Evolutionary conservation across 2,113 vertebrate genomes (phyloP), one percentile per base, ranked within the genome.

Genomic region (Hypanus sabinus): DNA sequence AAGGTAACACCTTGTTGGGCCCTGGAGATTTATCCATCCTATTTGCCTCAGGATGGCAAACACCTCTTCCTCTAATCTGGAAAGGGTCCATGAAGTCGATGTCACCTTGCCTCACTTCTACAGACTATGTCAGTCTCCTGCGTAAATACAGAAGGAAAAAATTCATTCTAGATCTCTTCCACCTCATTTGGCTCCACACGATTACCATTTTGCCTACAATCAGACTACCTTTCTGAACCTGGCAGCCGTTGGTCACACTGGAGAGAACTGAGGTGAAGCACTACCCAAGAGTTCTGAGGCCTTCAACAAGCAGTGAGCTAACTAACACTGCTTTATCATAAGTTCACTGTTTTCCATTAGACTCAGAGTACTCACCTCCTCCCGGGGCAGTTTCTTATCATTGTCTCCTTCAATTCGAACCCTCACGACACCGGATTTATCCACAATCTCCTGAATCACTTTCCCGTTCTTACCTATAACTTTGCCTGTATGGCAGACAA

Each of bases 401-500:
- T 97, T 98, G 96, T 98, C 98, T 57, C 98, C 98, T 95, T 99
- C 98, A 27, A 99, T 98, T 94, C 98, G 96, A 93, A 99, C 98
- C 0, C 98, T 97, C 94, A 99, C 98, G 95, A 99, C 98, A 5
- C 98, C 98, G 0, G 98, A 99, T 95, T 99, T 99, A 96, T 99
- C 98, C 95, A 98, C 98, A 14, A 99, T 98, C 95, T 99, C 98
- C 95, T 99, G 98, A 95, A 99, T 99, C 96, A 98, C 98, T 97
- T 98, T 98, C 87, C 98, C 98, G 0, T 97, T 98, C 95, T 98
- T 99, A 93, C 98, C 98, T n/a, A 99, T 99, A 91, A 99, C 98
- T 96, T 99, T 99, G 95, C 98, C 98, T 98, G 95, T 0, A 30
- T 33, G 38, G 16, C 94, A 94, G 94, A 5, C 20, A 94, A 3